phyloP scores from a whole-genome alignment of 2,888 invertebrate species.

The Andrena praecox region DNA sequence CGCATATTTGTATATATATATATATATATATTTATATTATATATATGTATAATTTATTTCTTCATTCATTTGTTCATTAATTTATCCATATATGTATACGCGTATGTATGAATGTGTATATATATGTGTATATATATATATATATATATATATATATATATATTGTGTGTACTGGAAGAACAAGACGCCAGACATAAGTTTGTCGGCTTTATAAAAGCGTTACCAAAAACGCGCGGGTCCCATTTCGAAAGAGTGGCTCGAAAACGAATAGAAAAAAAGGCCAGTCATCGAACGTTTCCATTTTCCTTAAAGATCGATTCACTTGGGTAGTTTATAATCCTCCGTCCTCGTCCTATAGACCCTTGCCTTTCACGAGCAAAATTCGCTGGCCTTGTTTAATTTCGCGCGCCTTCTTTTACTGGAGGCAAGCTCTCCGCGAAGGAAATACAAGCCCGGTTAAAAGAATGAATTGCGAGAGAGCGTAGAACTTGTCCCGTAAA shows the following conservation, averaged over 20 bases:
- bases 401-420: conserved; percentile 13
- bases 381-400: conserved; percentile 13
- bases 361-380: background rate
- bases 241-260: conserved; percentile 75
- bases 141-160: conserved; percentile 43
- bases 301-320: background rate
- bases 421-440: conserved; percentile 4
- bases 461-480: background rate
- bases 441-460: background rate
- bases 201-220: conserved; percentile 71
- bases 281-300: conserved; percentile 35
- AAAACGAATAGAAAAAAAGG: conserved; percentile 58
- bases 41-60: conserved; percentile 51
- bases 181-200: conserved; percentile 76
- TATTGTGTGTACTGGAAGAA: conserved; percentile 79
- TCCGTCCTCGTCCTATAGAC: background rate
- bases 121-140: conserved; percentile 36
- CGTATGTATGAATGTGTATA: conserved; percentile 39
- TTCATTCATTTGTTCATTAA: conserved; percentile 28
- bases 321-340: background rate
- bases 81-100: conserved; percentile 19
- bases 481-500: conserved; percentile 46
- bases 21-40: conserved; percentile 22
- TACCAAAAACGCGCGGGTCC: conserved; percentile 81
- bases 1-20: conserved; percentile 39